Evolutionary conservation across 2,797 vertebrate genomes (phyloP).

Genomic region (Urophycis tenuis): DNA sequence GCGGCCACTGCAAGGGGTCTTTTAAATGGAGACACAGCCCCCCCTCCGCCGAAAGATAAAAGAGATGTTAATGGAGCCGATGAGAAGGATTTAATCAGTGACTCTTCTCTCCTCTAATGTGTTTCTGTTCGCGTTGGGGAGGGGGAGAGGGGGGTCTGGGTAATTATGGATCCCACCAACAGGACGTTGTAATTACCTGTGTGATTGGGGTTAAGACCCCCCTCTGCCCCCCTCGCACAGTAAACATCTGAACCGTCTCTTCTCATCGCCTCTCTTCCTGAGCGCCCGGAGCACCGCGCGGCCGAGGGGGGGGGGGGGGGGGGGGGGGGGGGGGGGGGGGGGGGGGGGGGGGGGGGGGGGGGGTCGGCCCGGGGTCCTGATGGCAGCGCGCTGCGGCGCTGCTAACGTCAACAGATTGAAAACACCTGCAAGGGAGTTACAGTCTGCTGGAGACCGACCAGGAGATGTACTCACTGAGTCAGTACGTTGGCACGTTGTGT

Average conservation of each 20-base stretch:
- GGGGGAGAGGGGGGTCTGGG: slow-evolving; percentile 38
- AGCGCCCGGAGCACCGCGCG: too few relatives aligned
- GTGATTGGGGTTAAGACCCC: slow-evolving; percentile 68
- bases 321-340: too few relatives aligned
- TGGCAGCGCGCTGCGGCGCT: too few relatives aligned
- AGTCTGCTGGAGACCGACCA: too few relatives aligned
- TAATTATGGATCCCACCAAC: slow-evolving; percentile 58
- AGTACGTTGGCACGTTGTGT: too few relatives aligned
- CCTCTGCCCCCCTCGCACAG: neutral
- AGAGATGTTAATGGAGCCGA: slow-evolving; percentile 43
- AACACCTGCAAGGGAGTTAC: neutral
- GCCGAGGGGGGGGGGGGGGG: too few relatives aligned
- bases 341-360: too few relatives aligned
- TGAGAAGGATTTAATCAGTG: slow-evolving; percentile 58
- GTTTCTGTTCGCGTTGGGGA: slow-evolving; percentile 28
- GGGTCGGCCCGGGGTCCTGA: too few relatives aligned
- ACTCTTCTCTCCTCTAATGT: slow-evolving; percentile 46
- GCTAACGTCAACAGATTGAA: neutral
- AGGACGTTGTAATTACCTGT: slow-evolving; percentile 64
- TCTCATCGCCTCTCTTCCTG: too few relatives aligned
- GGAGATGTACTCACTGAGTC: too few relatives aligned
- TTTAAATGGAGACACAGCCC: slow-evolving; percentile 31
- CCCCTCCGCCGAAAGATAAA: slow-evolving; percentile 17
- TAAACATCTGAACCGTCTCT: neutral
- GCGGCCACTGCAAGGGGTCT: slow-evolving; percentile 22